phyloP scores from a whole-genome alignment of 2,888 invertebrate genomes.

The Platycheirus albimanus region DNA sequence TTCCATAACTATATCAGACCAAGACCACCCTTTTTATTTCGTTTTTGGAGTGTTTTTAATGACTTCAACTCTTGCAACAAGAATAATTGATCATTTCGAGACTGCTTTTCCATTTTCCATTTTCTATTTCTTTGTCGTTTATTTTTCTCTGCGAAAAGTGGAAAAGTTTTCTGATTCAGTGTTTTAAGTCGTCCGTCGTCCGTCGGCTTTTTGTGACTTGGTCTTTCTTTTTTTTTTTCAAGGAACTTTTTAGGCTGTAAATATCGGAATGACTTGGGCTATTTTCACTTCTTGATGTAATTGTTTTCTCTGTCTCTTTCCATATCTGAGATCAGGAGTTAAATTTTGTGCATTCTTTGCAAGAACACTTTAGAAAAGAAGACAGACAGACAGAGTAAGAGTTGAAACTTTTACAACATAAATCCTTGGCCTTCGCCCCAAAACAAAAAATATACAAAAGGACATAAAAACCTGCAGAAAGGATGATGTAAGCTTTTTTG shows the following conservation, averaged over 20 bases:
- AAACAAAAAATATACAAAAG: slow-evolving; percentile 3
- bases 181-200: slow-evolving; percentile 24
- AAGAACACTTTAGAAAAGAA: slow-evolving; percentile 14
- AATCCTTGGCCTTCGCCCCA: slow-evolving; percentile 50
- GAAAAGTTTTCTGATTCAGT: slow-evolving; percentile 66
- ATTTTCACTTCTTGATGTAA: slow-evolving; percentile 41
- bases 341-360: slow-evolving; percentile 54
- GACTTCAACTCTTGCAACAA: slow-evolving; percentile 63
- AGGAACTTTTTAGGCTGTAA: slow-evolving; percentile 44
- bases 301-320: slow-evolving; percentile 14
- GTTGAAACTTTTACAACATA: slow-evolving; percentile 66
- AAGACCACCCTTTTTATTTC: not conserved
- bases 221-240: not conserved
- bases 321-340: slow-evolving; percentile 24
- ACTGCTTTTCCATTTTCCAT: slow-evolving; percentile 27
- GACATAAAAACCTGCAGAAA: slow-evolving; percentile 18
- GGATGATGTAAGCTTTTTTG: slow-evolving; percentile 57
- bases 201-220: slow-evolving; percentile 43
- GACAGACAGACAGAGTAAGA: not conserved
- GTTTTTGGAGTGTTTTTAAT: slow-evolving; percentile 50
- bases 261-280: slow-evolving; percentile 2
- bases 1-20: not conserved
- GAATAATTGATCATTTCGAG: slow-evolving; percentile 70
- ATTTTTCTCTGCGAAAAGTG: slow-evolving; percentile 15
- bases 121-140: slow-evolving; percentile 1